Conservation (phyloP, 2,113 vertebrate species). For the Cettia cetti region DNA sequence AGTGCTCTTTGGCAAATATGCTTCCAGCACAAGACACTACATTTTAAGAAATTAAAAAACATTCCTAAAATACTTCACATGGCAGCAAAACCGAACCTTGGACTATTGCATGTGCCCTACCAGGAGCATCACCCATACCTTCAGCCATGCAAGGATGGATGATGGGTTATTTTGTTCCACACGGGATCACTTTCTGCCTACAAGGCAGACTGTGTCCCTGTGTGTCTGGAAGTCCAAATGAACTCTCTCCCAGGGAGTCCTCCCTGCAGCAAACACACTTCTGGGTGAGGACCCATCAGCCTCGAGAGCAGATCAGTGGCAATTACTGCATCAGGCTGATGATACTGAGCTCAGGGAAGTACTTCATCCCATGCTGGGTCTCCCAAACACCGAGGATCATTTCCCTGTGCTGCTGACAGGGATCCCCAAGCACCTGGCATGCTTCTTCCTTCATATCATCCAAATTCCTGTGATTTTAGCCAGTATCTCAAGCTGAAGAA, state of each 20-base stretch:
- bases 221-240: background rate
- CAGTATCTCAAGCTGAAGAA: background rate
- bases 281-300: background rate
- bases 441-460: background rate
- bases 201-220: background rate
- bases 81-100: background rate
- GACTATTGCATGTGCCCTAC: background rate
- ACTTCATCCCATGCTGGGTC: background rate
- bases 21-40: background rate
- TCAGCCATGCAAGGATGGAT: background rate
- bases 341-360: background rate
- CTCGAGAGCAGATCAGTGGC: background rate
- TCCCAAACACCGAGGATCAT: background rate
- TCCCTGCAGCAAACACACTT: background rate
- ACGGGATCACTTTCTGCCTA: background rate
- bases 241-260: background rate
- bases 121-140: background rate
- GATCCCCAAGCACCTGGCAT: background rate
- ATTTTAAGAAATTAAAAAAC: background rate
- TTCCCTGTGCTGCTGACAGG: background rate
- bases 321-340: background rate
- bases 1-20: background rate
- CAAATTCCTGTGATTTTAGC: background rate
- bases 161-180: background rate
- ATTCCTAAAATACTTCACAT: background rate